Base-by-base conservation (phyloP, 1,140 invertebrate genomes). In the Episyrphus balteatus region DNA sequence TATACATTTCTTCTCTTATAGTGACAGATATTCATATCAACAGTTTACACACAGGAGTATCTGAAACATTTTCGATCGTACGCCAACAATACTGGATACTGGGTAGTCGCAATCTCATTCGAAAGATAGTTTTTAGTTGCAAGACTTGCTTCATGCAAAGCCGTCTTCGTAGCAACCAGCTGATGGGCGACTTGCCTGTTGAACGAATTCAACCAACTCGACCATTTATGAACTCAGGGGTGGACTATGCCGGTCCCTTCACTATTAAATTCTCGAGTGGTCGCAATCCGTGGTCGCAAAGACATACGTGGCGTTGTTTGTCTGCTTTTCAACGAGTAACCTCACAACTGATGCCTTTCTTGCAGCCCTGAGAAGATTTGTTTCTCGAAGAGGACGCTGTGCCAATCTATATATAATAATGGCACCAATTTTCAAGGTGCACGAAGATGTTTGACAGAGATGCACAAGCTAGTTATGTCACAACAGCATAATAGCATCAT, bases 361-460 rank as follows among this genome's bases (percentile, higher is more conserved):
- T 0, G 51, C 56, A 19, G 55, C 59, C 8, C 54, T 67, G 9
- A 31, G 46, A 21, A 44, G 65, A 41, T 70, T 70, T 47, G 55
- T 55, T 10, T 8, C 45, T n/a, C 15, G 52, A 26, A 11, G 44
- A 8, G 62, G 61, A 11, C 30, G 42, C 11, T 53, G 55, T 36
- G 30, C 39, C 5, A 42, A 43, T 13, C 11, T 43, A 14, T 42
- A 42, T 42, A 42, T 26, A 21, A 42, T 26, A 10, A 14, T 10
- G 41, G 41, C 21, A 42, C 41, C 10, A 42, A 7, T 7, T 42
- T 42, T 42, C 17, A 19, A 10, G 41, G 41, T 21, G 41, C 41
- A n/a, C 9, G 21, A 42, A 9, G 21, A 10, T 10, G 6, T 42
- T 7, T 19, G 18, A 14, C 13, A 42, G 21, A 21, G n/a, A n/a